Conservation (phyloP, 2,113 vertebrate species). For the Ibidorhyncha struthersii region DNA sequence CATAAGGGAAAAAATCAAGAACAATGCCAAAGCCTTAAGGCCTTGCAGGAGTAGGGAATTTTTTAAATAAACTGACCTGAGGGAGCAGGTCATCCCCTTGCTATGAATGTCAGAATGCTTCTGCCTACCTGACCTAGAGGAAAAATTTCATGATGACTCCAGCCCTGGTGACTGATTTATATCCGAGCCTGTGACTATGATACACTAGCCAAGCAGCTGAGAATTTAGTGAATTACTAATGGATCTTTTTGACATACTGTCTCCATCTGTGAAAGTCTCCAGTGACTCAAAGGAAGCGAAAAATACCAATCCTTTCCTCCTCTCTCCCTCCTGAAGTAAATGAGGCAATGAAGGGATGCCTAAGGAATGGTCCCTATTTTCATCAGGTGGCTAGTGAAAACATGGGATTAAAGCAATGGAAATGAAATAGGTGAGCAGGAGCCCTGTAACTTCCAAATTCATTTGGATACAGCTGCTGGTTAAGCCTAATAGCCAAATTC, state of each 20-base stretch:
- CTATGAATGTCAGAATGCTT: background rate
- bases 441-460: background rate
- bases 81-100: background rate
- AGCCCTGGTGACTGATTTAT: background rate
- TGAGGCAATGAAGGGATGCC: background rate
- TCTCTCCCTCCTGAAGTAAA: background rate
- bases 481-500: background rate
- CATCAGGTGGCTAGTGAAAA: background rate
- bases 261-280: conserved; percentile 18
- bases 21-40: background rate
- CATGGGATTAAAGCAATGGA: background rate
- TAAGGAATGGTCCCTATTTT: background rate
- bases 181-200: conserved; percentile 20
- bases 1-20: background rate
- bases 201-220: background rate
- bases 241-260: background rate
- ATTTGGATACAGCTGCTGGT: fast-evolving
- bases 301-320: background rate
- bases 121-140: background rate
- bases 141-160: background rate
- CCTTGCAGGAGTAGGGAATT: background rate
- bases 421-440: background rate
- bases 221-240: conserved; percentile 13
- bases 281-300: conserved; percentile 14
- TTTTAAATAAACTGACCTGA: background rate